Evolutionary conservation across 2,113 vertebrate genomes (phyloP), one percentile per base, ranked within the genome.

Genomic region (Tretioscincus oriximinensis): DNA sequence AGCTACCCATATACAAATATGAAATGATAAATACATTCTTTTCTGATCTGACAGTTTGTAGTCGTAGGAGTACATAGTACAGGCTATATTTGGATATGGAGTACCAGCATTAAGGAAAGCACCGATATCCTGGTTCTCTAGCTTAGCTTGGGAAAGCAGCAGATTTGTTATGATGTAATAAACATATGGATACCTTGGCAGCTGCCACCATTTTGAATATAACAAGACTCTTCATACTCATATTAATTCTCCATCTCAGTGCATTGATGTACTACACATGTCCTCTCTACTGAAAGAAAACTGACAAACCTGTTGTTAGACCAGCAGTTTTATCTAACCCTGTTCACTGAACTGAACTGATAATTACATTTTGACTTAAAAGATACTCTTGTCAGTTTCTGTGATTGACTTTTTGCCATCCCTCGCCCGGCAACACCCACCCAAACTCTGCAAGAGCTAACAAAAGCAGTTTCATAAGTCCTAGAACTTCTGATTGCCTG

Each of bases 361-460:
- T 79, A 80, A 86, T 68, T 63, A 87, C 64, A 78, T 76, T 85
- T 26, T 60, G 61, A 80, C 29, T 76, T 87, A 82, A 87, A 81
- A 5, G 78, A 22, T 20, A 87, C 71, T 5, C 63, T 58, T 84
- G 31, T 71, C 63, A 80, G 66, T 77, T 87, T 31, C 35, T 64
- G 47, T 7, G 26, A 77, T 29, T 83, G 70, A 64, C 22, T 75
- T 83, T n/a, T 60, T 1, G 29, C 10, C 60, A 64, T 72, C 74
- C 64, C 69, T 67, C 7, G 22, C 31, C 12, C 54, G 11, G 61
- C 66, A 69, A 76, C 0, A 71, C 66, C 28, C 51, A 75, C 10
- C 28, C 2, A 24, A 22, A 83, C 60, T 70, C 74, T 31, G 76
- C 8, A 77, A 72, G 45, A 85, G n/a, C 0, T 71, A 51, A 88